Percentiles rank a stretch among this genome's conserved stretches.
Evolutionary conservation across 2,888 invertebrate species (phyloP).

Genomic region (Drosophila neonasuta): DNA sequence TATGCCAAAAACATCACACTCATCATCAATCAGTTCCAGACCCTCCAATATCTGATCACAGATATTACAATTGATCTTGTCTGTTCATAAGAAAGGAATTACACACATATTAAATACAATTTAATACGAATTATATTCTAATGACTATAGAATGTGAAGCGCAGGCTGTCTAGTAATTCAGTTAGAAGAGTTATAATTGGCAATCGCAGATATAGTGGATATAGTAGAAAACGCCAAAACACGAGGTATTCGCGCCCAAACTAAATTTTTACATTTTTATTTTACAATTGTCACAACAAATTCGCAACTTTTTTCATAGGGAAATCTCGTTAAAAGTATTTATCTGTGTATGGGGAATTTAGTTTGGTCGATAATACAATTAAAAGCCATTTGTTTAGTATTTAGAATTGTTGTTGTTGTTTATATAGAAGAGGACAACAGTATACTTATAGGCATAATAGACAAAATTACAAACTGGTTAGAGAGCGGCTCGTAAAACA

Average conservation of each 20-base stretch:
- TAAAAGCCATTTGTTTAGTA: slow-evolving; percentile 51
- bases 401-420: slow-evolving; percentile 15
- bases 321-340: background rate
- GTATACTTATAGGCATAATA: slow-evolving; percentile 28
- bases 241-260: slow-evolving; percentile 80
- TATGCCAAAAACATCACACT: slow-evolving; percentile 95
- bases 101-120: background rate
- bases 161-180: slow-evolving; percentile 23
- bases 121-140: background rate
- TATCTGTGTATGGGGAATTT: slow-evolving; percentile 51
- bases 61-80: slow-evolving; percentile 95
- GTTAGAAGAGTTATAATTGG: slow-evolving; percentile 47
- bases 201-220: slow-evolving; percentile 29
- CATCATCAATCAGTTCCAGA: slow-evolving; percentile 93
- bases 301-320: slow-evolving; percentile 34
- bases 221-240: slow-evolving; percentile 79
- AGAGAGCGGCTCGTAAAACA: slow-evolving; percentile 58
- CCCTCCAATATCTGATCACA: slow-evolving; percentile 95
- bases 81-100: slow-evolving; percentile 81
- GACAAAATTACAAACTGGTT: slow-evolving; percentile 41
- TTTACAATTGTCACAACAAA: slow-evolving; percentile 25
- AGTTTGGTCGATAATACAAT: slow-evolving; percentile 75
- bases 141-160: slow-evolving; percentile 28
- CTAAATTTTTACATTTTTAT: slow-evolving; percentile 62
- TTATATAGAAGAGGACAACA: slow-evolving; percentile 22